Conservation (phyloP, 2,113 vertebrate species). For the Sylvia atricapilla region DNA sequence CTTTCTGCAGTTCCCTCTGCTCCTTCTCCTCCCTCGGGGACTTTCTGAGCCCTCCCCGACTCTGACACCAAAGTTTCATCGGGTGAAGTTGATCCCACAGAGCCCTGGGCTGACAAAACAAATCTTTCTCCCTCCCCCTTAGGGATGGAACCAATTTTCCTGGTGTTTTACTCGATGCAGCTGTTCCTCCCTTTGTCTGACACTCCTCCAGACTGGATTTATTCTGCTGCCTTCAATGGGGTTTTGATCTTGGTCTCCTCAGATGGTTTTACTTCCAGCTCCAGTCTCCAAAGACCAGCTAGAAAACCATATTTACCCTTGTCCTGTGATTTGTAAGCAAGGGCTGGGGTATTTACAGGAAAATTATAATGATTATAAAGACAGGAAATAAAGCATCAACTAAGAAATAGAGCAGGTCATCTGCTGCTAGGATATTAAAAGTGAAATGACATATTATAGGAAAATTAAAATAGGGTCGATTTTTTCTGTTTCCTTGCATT, state of each 20-base stretch:
- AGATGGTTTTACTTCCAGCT: constrained; percentile 16
- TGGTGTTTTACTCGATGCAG: constrained; percentile 53
- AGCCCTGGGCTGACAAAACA: neutral
- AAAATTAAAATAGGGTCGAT: neutral
- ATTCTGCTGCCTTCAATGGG: neutral
- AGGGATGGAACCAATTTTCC: constrained; percentile 64
- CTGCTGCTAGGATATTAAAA: neutral
- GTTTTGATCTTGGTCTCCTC: constrained; percentile 42
- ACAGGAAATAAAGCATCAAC: neutral
- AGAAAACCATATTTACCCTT: constrained; percentile 28
- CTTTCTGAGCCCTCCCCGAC: constrained; percentile 17
- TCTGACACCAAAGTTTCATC: neutral
- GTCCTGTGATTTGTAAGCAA: constrained; percentile 4
- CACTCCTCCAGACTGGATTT: constrained; percentile 50
- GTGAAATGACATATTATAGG: neutral
- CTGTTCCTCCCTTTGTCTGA: constrained; percentile 57
- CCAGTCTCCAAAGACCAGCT: neutral
- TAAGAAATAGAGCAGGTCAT: neutral
- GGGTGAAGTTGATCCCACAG: neutral
- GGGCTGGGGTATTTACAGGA: neutral
- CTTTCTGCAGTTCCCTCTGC: neutral
- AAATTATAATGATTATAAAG: neutral
- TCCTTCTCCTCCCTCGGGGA: constrained; percentile 24
- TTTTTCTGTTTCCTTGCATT: neutral
- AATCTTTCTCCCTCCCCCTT: constrained; percentile 23